These are phyloP conservation scores for Guaruba guarouba DNA, from an alignment of 2,113 vertebrate genomes.

Conservation along the genomic window DNA sequence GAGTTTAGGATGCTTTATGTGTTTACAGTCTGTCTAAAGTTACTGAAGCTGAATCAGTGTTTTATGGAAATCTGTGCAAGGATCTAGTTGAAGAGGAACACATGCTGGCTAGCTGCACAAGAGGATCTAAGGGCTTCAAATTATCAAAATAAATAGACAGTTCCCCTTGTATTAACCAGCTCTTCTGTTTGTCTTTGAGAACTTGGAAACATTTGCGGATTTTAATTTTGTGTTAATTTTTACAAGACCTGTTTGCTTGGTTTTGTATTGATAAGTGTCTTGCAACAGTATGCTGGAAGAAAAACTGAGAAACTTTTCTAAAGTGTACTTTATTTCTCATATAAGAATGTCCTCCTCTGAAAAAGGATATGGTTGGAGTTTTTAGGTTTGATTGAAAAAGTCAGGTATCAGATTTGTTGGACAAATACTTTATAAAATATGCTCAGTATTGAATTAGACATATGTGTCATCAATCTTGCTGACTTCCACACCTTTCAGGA, in stretches of 20 bases:
- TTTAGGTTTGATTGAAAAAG: not conserved
- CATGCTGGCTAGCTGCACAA: not conserved
- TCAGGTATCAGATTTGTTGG: not conserved
- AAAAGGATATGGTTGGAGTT: not conserved
- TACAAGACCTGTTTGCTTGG: not conserved
- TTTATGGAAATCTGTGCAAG: not conserved
- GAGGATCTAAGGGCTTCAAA: not conserved
- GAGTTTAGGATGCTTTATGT: not conserved
- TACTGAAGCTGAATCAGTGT: not conserved
- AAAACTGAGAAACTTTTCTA: not conserved
- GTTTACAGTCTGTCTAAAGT: not conserved
- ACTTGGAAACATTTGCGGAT: not conserved
- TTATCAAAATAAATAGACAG: not conserved
- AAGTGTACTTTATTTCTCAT: not conserved
- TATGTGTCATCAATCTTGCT: not conserved
- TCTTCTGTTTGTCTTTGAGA: not conserved
- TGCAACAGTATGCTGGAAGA: not conserved
- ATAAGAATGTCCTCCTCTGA: not conserved
- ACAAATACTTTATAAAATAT: not conserved
- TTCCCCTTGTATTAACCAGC: not conserved
- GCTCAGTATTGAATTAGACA: not conserved
- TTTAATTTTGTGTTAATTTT: not conserved
- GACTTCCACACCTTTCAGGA: not conserved
- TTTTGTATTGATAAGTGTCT: not conserved
- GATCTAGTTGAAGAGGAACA: not conserved